These are phyloP conservation scores for Zonotrichia albicollis DNA, from an alignment of 2,797 vertebrate species.

Conservation along the genomic window DNA sequence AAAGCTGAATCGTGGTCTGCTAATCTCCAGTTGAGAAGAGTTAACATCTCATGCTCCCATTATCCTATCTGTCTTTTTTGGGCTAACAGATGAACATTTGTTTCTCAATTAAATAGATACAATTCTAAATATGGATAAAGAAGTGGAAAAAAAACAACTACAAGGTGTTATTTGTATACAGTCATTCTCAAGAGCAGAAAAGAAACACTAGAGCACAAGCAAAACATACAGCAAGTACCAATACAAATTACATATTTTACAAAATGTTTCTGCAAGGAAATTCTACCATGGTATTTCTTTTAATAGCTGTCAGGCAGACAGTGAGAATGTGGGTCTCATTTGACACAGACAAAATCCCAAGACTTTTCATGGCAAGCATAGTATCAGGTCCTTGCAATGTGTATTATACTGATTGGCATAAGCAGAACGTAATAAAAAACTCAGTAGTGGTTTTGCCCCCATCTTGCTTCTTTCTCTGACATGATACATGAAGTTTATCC, in stretches of 20 bases:
- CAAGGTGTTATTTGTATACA: not conserved
- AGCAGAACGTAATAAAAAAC: not conserved
- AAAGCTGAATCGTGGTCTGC: not conserved
- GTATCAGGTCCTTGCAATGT: not conserved
- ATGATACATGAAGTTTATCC: not conserved
- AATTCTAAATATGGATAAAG: not conserved
- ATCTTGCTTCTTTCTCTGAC: not conserved
- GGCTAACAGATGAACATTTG: not conserved
- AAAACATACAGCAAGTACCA: not conserved
- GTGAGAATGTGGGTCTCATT: not conserved
- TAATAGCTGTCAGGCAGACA: not conserved
- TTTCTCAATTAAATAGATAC: not conserved
- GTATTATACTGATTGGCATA: not conserved
- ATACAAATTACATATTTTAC: not conserved
- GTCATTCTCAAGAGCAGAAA: not conserved
- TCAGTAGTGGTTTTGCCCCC: not conserved
- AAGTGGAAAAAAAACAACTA: not conserved
- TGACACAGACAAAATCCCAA: not conserved
- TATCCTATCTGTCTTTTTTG: not conserved
- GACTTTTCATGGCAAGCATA: not conserved
- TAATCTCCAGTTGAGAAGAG: not conserved
- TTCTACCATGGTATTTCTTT: not conserved
- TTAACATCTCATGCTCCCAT: not conserved
- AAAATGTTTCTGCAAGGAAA: not conserved
- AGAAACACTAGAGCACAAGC: not conserved